Base-by-base conservation (phyloP, 2,888 invertebrate genomes). In the Teleogryllus oceanicus region DNA sequence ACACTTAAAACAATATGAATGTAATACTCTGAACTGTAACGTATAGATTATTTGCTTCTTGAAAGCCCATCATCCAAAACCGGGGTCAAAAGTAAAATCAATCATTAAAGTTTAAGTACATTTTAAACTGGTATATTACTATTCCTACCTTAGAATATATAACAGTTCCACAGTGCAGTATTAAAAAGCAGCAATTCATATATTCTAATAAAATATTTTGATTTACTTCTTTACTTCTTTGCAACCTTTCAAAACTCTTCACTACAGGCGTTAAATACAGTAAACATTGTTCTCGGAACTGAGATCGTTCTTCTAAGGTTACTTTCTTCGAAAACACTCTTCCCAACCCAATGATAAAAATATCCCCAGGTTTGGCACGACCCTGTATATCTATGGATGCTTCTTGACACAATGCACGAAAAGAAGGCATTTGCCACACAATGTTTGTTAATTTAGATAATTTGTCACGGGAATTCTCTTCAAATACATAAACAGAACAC, bases 151-250 rank as follows among this genome's bases (percentile, higher is more conserved):
- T 78, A 1, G 75, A 78, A 49, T 81, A 81, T 13, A 81, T 50
- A 21, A 81, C 75, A 8, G 78, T 50, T 20, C 80, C 80, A 79
- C 81, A 81, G n/a, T 81, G 78, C 11, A 75, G 75, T 2, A 81
- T 78, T 78, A 81, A 49, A 16, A 75, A 16, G 80, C 80, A 78
- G 78, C 77, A 74, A 51, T 49, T 75, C 21, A 16, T 81, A 81
- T 11, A 79, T 80, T 50, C 80, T 81, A 18, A 76, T 18, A 81
- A n/a, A 37, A 79, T 51, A 20, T 79, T 78, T 50, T 49, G 74
- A 37, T 78, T 79, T 51, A 80, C 62, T 49, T 62, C 75, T 13
- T 77, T 20, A 76, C 21, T 74, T 11, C 49, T n/a, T 3, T 79
- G n/a, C 24, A 78, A 49, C 37, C 78, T 77, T 49, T 49, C 77